phyloP scores from a whole-genome alignment of 1,140 invertebrate genomes.

The Zelostemma sp. region DNA sequence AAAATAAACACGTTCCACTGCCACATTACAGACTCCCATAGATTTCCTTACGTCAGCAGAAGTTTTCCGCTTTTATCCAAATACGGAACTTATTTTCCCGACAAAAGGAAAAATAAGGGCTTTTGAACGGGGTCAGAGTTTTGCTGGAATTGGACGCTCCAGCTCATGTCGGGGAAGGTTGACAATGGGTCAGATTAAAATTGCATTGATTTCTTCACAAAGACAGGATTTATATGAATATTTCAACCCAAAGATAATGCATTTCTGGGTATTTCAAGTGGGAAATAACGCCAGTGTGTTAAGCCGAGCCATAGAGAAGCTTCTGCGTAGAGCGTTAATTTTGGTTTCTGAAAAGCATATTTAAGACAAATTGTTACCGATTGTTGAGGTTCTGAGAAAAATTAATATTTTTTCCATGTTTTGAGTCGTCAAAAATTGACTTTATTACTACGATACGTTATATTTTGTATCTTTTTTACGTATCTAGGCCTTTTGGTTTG shows the following conservation, averaged over 20 bases:
- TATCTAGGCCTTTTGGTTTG: no score
- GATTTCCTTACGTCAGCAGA: constrained; percentile 83
- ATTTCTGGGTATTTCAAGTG: no score
- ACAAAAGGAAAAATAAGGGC: constrained; percentile 77
- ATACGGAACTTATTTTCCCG: constrained; percentile 79
- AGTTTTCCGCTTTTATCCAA: constrained; percentile 77
- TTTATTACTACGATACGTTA: no score
- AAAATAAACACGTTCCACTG: constrained; percentile 91
- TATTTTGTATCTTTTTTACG: no score
- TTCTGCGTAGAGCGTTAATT: constrained; percentile 89
- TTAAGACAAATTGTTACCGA: no score
- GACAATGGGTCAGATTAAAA: constrained; percentile 76
- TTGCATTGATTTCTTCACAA: no score
- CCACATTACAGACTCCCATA: constrained; percentile 92
- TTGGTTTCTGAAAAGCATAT: no score
- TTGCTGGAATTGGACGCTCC: constrained; percentile 90
- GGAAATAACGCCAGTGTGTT: constrained; percentile 67
- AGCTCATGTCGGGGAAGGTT: constrained; percentile 89
- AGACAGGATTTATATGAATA: no score
- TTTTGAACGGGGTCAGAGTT: constrained; percentile 81
- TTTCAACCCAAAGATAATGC: no score
- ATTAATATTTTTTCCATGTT: no score
- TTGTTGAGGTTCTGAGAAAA: no score
- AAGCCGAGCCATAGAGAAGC: constrained; percentile 80
- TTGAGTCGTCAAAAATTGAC: no score